These are phyloP conservation scores for Drosophila kuntzei DNA, from an alignment of 2,888 invertebrate genomes.

Conservation along the genomic window DNA sequence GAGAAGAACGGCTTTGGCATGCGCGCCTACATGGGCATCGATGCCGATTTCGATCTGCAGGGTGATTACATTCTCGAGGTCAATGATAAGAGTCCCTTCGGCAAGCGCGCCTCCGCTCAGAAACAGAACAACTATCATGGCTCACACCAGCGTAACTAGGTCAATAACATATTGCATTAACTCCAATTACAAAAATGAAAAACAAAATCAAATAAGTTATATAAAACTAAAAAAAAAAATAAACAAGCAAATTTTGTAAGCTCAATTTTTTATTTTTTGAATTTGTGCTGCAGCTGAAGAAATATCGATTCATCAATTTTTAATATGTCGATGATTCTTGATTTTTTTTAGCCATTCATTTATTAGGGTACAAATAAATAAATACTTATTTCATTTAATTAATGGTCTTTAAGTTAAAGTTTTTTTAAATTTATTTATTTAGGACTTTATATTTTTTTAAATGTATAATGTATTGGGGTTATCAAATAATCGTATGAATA, in stretches of 20 bases:
- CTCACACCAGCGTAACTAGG: conserved; percentile 45
- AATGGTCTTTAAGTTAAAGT: too few relatives aligned
- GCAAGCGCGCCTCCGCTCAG: conserved; percentile 73
- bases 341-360: too few relatives aligned
- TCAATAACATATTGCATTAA: conserved; percentile 3
- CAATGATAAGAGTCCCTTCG: conserved; percentile 82
- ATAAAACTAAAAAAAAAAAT: conserved; percentile 27
- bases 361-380: too few relatives aligned
- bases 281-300: too few relatives aligned
- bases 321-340: too few relatives aligned
- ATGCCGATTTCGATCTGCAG: conserved; percentile 70
- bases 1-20: conserved; percentile 75
- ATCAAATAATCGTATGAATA: too few relatives aligned
- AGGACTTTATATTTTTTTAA: too few relatives aligned
- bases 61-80: conserved; percentile 84
- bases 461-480: too few relatives aligned
- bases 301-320: too few relatives aligned
- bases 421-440: too few relatives aligned
- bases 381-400: too few relatives aligned
- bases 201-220: conserved; percentile 31
- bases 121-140: conserved; percentile 73
- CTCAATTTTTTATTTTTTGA: background rate
- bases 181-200: background rate
- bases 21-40: conserved; percentile 83
- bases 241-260: conserved; percentile 27